phyloP scores from a whole-genome alignment of 2,797 vertebrate species.

The Mormyrops attenuatus region DNA sequence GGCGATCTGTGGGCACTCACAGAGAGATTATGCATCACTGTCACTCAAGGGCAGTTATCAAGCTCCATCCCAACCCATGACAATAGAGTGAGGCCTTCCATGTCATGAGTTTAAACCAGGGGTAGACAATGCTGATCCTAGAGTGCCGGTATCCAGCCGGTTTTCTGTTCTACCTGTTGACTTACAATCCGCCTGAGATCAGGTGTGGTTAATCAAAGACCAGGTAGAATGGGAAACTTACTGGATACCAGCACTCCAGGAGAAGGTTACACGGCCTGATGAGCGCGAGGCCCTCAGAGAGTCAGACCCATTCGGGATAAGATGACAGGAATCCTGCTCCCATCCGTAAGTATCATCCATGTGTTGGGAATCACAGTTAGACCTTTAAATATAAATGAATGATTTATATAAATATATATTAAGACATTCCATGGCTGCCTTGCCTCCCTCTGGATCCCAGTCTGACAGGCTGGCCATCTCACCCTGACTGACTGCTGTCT shows the following conservation, averaged over 20 bases:
- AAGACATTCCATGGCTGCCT: not conserved
- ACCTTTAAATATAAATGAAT: constrained; percentile 1
- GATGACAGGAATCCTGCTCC: not conserved
- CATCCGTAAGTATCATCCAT: not conserved
- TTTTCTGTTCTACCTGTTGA: not conserved
- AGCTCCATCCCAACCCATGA: not conserved
- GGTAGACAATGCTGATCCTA: not conserved
- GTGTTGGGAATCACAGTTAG: not conserved
- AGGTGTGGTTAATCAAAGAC: not conserved
- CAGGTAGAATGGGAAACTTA: not conserved
- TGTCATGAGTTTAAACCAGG: not conserved
- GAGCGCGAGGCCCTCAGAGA: not conserved
- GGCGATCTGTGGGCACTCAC: not conserved
- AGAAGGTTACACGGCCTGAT: not conserved
- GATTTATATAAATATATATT: not conserved
- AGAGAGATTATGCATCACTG: not conserved
- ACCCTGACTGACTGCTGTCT: not conserved
- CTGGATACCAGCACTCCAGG: not conserved
- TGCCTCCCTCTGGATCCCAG: not conserved
- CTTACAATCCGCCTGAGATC: not conserved
- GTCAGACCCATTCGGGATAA: not conserved
- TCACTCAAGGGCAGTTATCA: not conserved
- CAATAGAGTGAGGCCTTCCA: not conserved
- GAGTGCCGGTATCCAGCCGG: not conserved
- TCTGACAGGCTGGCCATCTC: not conserved